Base-by-base conservation (phyloP, 2,113 vertebrate species). In the Chloropsis hardwickii region DNA sequence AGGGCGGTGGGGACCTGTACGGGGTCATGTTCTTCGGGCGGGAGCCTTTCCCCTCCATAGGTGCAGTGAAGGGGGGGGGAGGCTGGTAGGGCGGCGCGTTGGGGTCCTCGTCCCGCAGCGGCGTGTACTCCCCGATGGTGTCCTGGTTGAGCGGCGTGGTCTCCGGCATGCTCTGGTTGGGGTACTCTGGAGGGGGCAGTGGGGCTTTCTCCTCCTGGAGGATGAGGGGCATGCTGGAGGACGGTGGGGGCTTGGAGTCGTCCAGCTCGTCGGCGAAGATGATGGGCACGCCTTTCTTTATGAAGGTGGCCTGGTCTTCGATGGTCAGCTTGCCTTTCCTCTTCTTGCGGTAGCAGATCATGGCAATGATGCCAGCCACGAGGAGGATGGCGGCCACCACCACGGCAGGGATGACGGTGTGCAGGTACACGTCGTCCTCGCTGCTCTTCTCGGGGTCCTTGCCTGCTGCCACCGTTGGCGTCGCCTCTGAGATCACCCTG, bases 11-110 rank as follows among this genome's bases (percentile, higher is more conserved):
- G 40, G 99, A 99, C 98, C 99, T 98, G 98, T 99, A 99, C 0
- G 99, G 98, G 98, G 99, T 99, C 99, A 99, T 99, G 98, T 99
- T 99, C 97, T 99, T 99, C 90, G 99, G 99, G 64, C 99, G 99
- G 56, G 99, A 99, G 93, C 99, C 99, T 97, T 99, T 99, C 74
- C 99, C 98, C 96, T 99, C 99, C 97, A 99, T 98, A 94, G 99
- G 99, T 39, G 99, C 98, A 4, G 99, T 99, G 97, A 99, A 99
- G 45, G 99, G 99, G 5, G 99, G 99, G 4, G 99, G 99, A 21
- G 99, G 99, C 97, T 99, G 99, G 96, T 99, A 99, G 76, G 99
- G 99, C 1, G 99, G 99, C 0, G 99, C 99, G 29, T 99, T 99
- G 77, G 99, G 99, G 92, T 99, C 99, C 91, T 99, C 99, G 62